A percentile compares a stretch with the other conserved stretches of the same genome.
phyloP scores from a whole-genome alignment of 1,140 invertebrate species.

The Stenopsyche tienmushanensis region DNA sequence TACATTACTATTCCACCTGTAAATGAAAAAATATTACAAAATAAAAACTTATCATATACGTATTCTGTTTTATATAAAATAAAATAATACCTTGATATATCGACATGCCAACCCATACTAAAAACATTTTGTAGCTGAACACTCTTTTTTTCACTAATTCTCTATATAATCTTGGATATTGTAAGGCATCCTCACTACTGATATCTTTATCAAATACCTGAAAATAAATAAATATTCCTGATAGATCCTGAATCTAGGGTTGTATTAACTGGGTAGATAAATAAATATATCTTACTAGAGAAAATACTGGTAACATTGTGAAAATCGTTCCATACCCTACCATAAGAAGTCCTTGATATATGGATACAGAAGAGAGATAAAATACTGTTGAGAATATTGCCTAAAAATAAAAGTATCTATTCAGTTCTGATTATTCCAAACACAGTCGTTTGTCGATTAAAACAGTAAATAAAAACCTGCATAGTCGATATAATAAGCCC shows the following conservation, averaged over 20 bases:
- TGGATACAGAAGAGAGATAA: slow-evolving; percentile 94
- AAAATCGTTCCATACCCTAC: slow-evolving; percentile 98
- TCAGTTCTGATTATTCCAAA: not conserved
- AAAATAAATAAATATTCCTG: slow-evolving; percentile 55
- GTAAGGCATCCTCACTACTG: slow-evolving; percentile 86
- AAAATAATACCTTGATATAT: slow-evolving; percentile 89
- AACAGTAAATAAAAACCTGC: slow-evolving; percentile 76
- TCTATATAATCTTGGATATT: slow-evolving; percentile 97
- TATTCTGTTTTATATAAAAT: not conserved
- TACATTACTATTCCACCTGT: slow-evolving; percentile 98
- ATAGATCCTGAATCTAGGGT: no score
- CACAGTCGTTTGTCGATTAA: not conserved
- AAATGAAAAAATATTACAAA: slow-evolving; percentile 25
- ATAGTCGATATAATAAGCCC: slow-evolving; percentile 98
- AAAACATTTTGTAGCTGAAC: slow-evolving; percentile 96
- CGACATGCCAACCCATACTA: slow-evolving; percentile 97
- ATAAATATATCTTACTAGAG: slow-evolving; percentile 56
- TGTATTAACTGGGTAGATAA: no score
- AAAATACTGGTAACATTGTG: slow-evolving; percentile 98
- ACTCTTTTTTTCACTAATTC: slow-evolving; percentile 92
- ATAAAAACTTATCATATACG: not conserved
- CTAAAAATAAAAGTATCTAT: slow-evolving; percentile 40
- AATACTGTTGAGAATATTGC: slow-evolving; percentile 99
- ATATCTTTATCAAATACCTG: slow-evolving; percentile 96
- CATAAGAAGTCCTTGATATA: slow-evolving; percentile 98